A percentile compares a stretch with the other conserved stretches of the same genome.
Evolutionary conservation across 2,888 invertebrate genomes (phyloP).

Genomic region (Diplazon laetatorius): DNA sequence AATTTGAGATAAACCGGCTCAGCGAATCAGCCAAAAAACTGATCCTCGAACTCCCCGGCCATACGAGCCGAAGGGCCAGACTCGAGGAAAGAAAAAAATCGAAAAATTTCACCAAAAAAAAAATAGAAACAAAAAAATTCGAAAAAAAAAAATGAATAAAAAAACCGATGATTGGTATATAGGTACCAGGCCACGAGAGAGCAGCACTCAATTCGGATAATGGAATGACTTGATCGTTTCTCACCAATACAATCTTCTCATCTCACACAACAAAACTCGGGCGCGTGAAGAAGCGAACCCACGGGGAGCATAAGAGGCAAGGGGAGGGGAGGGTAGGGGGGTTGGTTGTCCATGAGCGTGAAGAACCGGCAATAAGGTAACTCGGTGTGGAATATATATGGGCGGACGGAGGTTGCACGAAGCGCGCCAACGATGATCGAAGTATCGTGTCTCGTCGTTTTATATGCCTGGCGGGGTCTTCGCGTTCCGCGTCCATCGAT

Average conservation of each 20-base stretch:
- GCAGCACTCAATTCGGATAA: conserved; percentile 81
- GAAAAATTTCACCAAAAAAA: conserved; percentile 53
- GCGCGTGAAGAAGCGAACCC: not conserved
- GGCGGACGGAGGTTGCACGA: conserved; percentile 59
- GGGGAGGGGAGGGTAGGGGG: not conserved
- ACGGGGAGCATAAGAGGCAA: conserved; percentile 20
- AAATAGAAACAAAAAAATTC: conserved; percentile 51
- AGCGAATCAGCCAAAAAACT: too few relatives aligned
- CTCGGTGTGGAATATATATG: conserved; percentile 56
- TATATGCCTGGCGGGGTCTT: conserved; percentile 32
- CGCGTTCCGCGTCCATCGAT: conserved; percentile 45
- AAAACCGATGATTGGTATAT: conserved; percentile 68
- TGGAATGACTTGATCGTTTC: conserved; percentile 81
- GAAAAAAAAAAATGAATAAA: conserved; percentile 48
- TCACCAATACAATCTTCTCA: conserved; percentile 51
- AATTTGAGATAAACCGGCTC: too few relatives aligned
- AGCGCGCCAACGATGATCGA: conserved; percentile 56
- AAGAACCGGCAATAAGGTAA: conserved; percentile 31
- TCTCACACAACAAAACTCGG: conserved; percentile 12
- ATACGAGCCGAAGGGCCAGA: conserved; percentile 37
- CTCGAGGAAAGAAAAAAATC: too few relatives aligned
- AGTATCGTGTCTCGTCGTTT: conserved; percentile 49
- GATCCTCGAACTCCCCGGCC: too few relatives aligned
- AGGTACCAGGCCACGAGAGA: conserved; percentile 73
- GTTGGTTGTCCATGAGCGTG: not conserved